Evolutionary conservation across 2,797 vertebrate genomes (phyloP).

Genomic region (Intellagama lesueurii): DNA sequence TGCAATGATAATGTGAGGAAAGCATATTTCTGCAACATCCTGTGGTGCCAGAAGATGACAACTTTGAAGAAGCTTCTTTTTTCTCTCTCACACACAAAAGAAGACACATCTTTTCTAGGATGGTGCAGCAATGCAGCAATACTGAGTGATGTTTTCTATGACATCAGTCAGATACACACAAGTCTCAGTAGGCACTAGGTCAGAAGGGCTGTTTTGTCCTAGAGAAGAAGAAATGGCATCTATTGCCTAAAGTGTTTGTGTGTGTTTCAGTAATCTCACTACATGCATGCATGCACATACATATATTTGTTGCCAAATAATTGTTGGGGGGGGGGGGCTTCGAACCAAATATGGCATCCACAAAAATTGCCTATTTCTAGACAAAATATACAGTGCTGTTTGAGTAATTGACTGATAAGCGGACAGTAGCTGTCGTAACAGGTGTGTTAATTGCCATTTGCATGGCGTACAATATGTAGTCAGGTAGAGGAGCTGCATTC

Average conservation of each 20-base stretch:
- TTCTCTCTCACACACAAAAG: neutral
- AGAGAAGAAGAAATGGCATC: neutral
- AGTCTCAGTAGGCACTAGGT: neutral
- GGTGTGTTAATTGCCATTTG: neutral
- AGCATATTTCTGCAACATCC: neutral
- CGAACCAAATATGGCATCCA: neutral
- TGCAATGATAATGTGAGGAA: neutral
- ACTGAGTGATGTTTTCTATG: neutral
- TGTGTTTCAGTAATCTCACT: too few species aligned
- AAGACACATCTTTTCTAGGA: neutral
- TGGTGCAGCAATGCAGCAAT: neutral
- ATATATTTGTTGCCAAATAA: neutral
- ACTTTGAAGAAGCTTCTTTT: neutral
- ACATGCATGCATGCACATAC: neutral
- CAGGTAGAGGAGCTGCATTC: neutral
- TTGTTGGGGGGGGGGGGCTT: neutral
- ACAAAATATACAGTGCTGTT: neutral
- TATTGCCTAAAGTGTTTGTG: neutral
- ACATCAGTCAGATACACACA: too few species aligned
- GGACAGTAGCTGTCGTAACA: conserved; percentile 12
- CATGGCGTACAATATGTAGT: neutral
- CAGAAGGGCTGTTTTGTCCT: neutral
- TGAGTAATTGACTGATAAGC: conserved; percentile 1
- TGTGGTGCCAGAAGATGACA: neutral
- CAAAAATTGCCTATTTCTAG: neutral